A percentile compares a stretch with the other conserved stretches of the same genome.
Conservation (phyloP, 2,113 vertebrate species). For the Malaclemys terrapin region DNA sequence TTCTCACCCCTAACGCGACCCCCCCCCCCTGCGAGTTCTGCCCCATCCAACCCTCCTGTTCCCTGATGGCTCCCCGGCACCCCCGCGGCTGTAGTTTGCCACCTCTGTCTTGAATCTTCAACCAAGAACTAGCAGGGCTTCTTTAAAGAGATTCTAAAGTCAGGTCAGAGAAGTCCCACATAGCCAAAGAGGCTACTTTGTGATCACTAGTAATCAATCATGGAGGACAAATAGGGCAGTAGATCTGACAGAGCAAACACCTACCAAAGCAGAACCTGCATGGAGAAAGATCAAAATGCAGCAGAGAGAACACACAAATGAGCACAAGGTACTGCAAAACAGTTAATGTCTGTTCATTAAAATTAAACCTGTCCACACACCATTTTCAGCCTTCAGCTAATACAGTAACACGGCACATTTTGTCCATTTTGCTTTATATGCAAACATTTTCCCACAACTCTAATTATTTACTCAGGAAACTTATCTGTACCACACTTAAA, state of each 20-base stretch:
- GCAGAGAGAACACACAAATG: neutral
- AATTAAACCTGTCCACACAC: neutral
- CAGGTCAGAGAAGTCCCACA: neutral
- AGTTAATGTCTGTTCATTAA: neutral
- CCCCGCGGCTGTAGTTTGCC: no score
- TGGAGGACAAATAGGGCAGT: neutral
- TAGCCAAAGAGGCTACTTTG: neutral
- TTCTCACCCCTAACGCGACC: no score
- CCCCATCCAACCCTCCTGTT: no score
- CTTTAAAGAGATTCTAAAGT: neutral
- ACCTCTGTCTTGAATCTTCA: neutral
- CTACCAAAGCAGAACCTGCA: neutral
- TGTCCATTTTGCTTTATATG: neutral
- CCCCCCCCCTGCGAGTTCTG: no score
- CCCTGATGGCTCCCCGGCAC: no score
- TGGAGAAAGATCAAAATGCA: neutral
- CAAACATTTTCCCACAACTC: neutral
- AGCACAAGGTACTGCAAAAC: neutral
- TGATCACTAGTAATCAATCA: neutral
- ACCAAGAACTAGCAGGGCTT: fast-evolving
- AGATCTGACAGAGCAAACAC: neutral
- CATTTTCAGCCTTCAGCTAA: neutral
- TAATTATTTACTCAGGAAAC: neutral
- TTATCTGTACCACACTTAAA: neutral
- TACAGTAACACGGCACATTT: neutral